phyloP scores from a whole-genome alignment of 2,888 invertebrate genomes.

The Crocallis elinguaria region DNA sequence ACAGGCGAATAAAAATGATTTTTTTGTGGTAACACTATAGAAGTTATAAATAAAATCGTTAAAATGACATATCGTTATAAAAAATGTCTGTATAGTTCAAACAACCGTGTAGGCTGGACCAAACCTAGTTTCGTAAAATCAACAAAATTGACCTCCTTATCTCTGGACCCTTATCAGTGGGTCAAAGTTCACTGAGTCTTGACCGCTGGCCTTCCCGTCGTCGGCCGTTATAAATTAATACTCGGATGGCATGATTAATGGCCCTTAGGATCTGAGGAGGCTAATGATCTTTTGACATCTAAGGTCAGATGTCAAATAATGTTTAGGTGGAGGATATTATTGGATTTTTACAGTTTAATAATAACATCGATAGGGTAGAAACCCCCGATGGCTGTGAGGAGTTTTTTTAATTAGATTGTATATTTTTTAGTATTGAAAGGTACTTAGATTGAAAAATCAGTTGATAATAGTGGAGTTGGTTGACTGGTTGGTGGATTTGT shows the following conservation, averaged over 20 bases:
- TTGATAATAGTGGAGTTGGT: too few species aligned
- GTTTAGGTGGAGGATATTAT: constrained; percentile 1
- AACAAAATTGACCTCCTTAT: constrained; percentile 24
- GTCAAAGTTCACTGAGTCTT: constrained; percentile 20
- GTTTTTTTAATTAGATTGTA: too few species aligned
- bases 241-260: constrained; percentile 40
- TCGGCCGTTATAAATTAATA: constrained; percentile 35
- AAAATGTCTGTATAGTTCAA: too few species aligned
- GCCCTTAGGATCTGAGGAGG: constrained; percentile 34
- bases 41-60: too few species aligned
- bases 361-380: too few species aligned
- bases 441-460: too few species aligned
- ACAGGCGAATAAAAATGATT: too few species aligned
- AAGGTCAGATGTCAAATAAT: constrained; percentile 2
- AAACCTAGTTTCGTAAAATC: not conserved
- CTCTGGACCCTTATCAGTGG: constrained; percentile 25
- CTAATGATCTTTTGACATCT: constrained; percentile 42
- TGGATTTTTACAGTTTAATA: constrained; percentile 7
- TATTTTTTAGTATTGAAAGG: too few species aligned
- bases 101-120: not conserved
- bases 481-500: too few species aligned
- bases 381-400: too few species aligned
- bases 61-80: too few species aligned
- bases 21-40: too few species aligned
- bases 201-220: constrained; percentile 16